Base-by-base conservation (phyloP, 2,888 invertebrate genomes). In the Cataglyphis livida region DNA sequence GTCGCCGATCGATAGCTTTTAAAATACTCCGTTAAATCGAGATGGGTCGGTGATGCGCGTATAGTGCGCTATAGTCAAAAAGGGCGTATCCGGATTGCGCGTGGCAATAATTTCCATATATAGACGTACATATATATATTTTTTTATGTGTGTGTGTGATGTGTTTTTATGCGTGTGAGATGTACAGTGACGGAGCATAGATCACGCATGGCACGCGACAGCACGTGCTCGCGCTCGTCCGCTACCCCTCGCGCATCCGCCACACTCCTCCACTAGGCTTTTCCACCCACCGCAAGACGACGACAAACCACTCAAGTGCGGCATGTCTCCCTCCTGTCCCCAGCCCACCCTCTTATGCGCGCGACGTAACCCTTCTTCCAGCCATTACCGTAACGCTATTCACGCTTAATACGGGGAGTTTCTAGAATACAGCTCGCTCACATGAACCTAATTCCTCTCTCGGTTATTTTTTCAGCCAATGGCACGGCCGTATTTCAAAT, bases 171-270 rank as follows among this genome's bases (percentile, higher is more conserved):
- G 51, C 18, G 51, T 21, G 76, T 48, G 82, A 84, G 81, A 82
- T 81, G 81, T 82, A 81, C 85, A 91, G 87, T 89, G 90, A 92
- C 90, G 91, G 91, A 92, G 85, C 91, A 93, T 93, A 93, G 92
- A 94, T 93, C 93, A 93, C 92, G 90, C 91, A n/a, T 38, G 91
- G 91, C 93, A 93, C 93, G 93, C 90, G 93, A 91, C 93, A 91
- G 92, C 93, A 92, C 93, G 93, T 93, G 93, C 87, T 86, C 86
- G 85, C 86, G 85, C 57, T 57, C 68, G 83, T 38, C 75, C 57
- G 64, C 35, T 6, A 35, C 6, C 32, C 32, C 32, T 35, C 76
- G 66, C 76, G 85, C 82, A 83, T 81, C 48, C 82, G 81, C 68
- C 74, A 83, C 83, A 83, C 89, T 79, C n/a, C 84, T 87, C 74